Evolutionary conservation across 2,113 vertebrate species (phyloP).

Genomic region (Sylvietta virens): DNA sequence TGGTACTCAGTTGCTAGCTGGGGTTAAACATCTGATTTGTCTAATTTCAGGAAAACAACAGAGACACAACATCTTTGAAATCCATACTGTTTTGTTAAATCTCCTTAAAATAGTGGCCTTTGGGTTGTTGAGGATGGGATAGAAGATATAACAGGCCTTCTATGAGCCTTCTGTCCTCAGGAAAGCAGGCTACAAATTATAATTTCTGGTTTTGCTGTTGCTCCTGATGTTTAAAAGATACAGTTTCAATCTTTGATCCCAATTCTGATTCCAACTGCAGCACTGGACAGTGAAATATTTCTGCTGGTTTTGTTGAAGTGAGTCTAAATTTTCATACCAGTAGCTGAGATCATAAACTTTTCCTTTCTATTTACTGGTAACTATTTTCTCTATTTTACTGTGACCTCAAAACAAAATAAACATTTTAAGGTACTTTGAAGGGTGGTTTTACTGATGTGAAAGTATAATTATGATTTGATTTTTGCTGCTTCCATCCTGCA

Average conservation of each 20-base stretch:
- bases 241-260: not conserved
- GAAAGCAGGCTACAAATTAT: not conserved
- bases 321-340: not conserved
- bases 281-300: not conserved
- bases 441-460: not conserved
- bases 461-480: not conserved
- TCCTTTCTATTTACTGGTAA: not conserved
- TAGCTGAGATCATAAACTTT: not conserved
- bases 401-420: not conserved
- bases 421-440: not conserved
- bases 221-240: not conserved
- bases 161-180: not conserved
- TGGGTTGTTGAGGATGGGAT: not conserved
- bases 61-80: not conserved
- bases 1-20: not conserved
- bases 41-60: not conserved
- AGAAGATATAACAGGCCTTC: not conserved
- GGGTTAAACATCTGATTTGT: not conserved
- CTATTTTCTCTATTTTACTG: not conserved
- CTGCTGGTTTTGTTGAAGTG: not conserved
- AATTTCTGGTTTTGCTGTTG: not conserved
- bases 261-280: not conserved
- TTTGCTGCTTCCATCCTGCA: not conserved
- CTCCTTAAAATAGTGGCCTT: not conserved
- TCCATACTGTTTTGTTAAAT: not conserved